These are phyloP conservation scores for silkworm (Bombyx mori) DNA, from an alignment of 1,140 invertebrate genomes.

Conservation along the genomic window DNA sequence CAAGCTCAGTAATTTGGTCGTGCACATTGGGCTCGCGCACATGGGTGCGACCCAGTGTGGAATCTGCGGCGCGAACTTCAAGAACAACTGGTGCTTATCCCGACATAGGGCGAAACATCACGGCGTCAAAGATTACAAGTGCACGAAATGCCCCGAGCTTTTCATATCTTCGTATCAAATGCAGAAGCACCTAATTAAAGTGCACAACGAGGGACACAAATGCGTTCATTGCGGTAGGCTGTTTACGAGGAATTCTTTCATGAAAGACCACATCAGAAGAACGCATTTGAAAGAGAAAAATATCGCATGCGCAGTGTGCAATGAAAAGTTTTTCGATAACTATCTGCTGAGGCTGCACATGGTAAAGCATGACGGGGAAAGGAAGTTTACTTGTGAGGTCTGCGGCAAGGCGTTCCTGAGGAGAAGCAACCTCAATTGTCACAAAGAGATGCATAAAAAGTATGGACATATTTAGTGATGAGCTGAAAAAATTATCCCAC, in stretches of 20 bases:
- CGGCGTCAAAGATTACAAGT: constrained; percentile 48
- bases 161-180: constrained; percentile 54
- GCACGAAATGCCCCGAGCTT: constrained; percentile 45
- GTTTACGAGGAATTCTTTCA: constrained; percentile 59
- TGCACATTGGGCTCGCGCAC: constrained; percentile 45
- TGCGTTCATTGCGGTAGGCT: constrained; percentile 49
- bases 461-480: constrained; percentile 33
- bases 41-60: constrained; percentile 39
- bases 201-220: constrained; percentile 49
- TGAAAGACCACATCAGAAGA: constrained; percentile 50
- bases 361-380: constrained; percentile 77
- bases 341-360: constrained; percentile 67
- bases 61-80: constrained; percentile 42
- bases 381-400: constrained; percentile 71
- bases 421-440: constrained; percentile 41
- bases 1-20: constrained; percentile 40
- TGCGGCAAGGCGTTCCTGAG: constrained; percentile 76
- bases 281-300: constrained; percentile 61
- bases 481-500: no score
- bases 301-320: constrained; percentile 47
- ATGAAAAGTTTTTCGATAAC: constrained; percentile 57
- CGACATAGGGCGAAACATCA: constrained; percentile 46
- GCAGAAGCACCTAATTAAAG: constrained; percentile 54
- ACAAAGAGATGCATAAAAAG: constrained; percentile 57
- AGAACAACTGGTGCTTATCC: constrained; percentile 45